Conservation (phyloP, 2,888 invertebrate species). For the Ommatoiulus sabulosus region DNA sequence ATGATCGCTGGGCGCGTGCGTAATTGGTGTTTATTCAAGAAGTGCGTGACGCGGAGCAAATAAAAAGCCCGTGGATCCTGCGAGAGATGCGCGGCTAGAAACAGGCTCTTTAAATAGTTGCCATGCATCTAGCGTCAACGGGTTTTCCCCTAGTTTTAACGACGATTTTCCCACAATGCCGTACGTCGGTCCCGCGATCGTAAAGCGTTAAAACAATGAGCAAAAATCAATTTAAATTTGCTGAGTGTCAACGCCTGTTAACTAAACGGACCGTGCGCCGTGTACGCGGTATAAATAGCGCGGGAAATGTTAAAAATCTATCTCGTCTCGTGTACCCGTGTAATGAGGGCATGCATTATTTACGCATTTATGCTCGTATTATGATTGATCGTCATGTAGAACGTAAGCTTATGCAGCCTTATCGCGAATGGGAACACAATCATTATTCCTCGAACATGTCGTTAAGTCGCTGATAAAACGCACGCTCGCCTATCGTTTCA, state of each 20-base stretch:
- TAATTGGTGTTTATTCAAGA: not conserved
- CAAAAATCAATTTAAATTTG: constrained; percentile 13
- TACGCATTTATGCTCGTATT: not conserved
- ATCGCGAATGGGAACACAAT: constrained; percentile 7
- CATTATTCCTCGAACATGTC: constrained; percentile 16
- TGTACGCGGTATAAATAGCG: not conserved
- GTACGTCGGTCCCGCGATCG: no score
- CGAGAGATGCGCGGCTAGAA: not conserved
- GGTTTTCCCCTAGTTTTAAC: not conserved
- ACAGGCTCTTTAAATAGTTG: not conserved
- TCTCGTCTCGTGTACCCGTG: not conserved
- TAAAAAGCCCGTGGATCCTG: not conserved
- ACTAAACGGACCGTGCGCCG: not conserved
- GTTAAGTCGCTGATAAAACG: constrained; percentile 27
- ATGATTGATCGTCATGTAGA: constrained; percentile 3
- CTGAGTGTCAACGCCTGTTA: constrained; percentile 16
- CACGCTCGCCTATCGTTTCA: not conserved
- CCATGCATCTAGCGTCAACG: not conserved
- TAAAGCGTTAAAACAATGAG: not conserved
- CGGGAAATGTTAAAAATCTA: not conserved
- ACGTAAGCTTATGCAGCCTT: not conserved
- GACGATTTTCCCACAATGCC: not conserved
- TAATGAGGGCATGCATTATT: constrained; percentile 38
- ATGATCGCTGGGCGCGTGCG: not conserved
- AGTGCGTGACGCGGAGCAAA: not conserved